phyloP scores from a whole-genome alignment of 2,797 vertebrate genomes.

The Melanotaenia pygmaea region DNA sequence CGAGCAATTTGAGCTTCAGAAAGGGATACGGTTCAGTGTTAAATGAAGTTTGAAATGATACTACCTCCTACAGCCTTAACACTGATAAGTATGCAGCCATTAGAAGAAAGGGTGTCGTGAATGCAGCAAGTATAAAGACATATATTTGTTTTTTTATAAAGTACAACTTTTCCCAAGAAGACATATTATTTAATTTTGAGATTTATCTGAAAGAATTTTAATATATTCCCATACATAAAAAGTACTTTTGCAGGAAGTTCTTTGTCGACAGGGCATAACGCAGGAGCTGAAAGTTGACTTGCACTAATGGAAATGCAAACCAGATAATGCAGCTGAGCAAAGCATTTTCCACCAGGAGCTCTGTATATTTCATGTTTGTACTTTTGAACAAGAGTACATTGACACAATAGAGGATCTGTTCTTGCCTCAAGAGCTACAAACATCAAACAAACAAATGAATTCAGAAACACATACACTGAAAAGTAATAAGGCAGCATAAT shows the following conservation, averaged over 20 bases:
- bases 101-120: conserved; percentile 42
- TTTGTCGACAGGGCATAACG: neutral
- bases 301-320: conserved; percentile 25
- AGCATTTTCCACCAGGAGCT: conserved; percentile 34
- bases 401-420: neutral
- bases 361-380: conserved; percentile 6
- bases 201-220: conserved; percentile 1
- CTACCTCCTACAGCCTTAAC: conserved; percentile 74
- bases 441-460: neutral
- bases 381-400: conserved; percentile 7
- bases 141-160: conserved; percentile 34
- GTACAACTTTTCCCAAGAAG: conserved; percentile 6
- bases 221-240: conserved; percentile 1
- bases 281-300: conserved; percentile 19
- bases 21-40: conserved; percentile 79
- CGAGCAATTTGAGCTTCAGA: conserved; percentile 81
- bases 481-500: neutral
- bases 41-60: conserved; percentile 85
- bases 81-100: conserved; percentile 66
- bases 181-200: neutral
- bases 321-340: conserved; percentile 34
- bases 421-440: neutral
- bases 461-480: conserved; percentile 1
- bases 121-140: conserved; percentile 43
- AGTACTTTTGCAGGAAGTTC: conserved; percentile 11